Base-by-base conservation (phyloP, 1,140 invertebrate genomes). In the Cotesia typhae region DNA sequence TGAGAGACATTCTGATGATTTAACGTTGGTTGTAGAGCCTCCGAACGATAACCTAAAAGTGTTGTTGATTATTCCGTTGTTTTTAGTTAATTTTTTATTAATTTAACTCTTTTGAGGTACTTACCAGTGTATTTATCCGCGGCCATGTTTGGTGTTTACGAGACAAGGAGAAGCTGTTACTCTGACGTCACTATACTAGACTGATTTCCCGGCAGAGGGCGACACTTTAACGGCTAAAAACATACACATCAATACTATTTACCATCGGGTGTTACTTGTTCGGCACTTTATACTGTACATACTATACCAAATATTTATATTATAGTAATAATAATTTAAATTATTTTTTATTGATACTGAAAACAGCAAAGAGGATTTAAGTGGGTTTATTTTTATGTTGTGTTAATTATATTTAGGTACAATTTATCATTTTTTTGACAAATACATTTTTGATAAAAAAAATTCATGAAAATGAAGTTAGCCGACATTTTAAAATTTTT, bases 81-180 rank as follows among this genome's bases (percentile, higher is more conserved):
- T 28, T 28, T 28, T 28, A 28, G 28, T 28, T 28, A 28, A 28
- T 28, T 28, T 28, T 28, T 28, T 28, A 28, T 28, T 28, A 28
- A 28, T 28, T 28, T 28, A 28, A 28, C 28, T 28, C 28, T 28
- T 28, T 28, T 28, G 28, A 47, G 5, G 38, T 41, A 41, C 17
- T 28, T 28, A 28, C 17, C 12, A 20, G 20, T 47, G 17, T 47
- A 52, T 35, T 41, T 41, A 20, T 20, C 65, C 12, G 28, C 85
- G 78, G 85, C 85, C 85, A 86, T 86, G 85, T 86, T 87, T 86
- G 86, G 86, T 87, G 84, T 86, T 86, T 87, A 86, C 83, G 83
- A 79, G 81, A 78, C 80, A 81, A 84, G 83, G 84, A 83, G 82
- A 81, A 85, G 68, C 57, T 67, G 71, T 65, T 67, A 61, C 67